These are phyloP conservation scores for Acropora yongei DNA, from an alignment of 64 coral and sea anemone genomes.

Conservation along the genomic window DNA sequence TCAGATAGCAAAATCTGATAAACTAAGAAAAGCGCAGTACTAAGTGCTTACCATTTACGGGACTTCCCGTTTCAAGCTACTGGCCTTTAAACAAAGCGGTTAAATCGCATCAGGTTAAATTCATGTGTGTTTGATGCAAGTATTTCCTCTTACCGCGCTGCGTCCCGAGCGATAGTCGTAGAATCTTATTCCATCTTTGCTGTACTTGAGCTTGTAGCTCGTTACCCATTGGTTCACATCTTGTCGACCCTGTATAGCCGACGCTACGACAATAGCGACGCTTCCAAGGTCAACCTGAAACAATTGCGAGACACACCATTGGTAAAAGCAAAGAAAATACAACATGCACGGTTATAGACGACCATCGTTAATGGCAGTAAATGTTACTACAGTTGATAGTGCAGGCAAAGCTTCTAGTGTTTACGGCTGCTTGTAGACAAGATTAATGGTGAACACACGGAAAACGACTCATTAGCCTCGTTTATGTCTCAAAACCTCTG, in stretches of 20 bases:
- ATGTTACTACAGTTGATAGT: too few relatives aligned
- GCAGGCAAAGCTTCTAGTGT: too few relatives aligned
- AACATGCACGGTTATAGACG: too few relatives aligned
- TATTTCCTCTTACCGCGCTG: constrained; percentile 1
- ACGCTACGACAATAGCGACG: constrained; percentile 24
- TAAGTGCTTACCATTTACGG: too few relatives aligned
- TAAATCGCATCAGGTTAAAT: not conserved
- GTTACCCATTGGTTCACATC: constrained; percentile 61
- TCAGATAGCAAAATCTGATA: too few relatives aligned
- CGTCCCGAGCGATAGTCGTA: constrained; percentile 29
- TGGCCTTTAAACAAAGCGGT: not conserved
- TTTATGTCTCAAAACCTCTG: too few relatives aligned
- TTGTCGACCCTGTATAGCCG: constrained; percentile 61
- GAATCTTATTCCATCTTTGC: constrained; percentile 22
- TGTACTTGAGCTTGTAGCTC: constrained; percentile 40
- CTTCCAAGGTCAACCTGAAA: constrained; percentile 54
- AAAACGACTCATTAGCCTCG: too few relatives aligned
- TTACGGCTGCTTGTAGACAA: too few relatives aligned
- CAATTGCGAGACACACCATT: not conserved
- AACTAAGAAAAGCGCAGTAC: too few relatives aligned
- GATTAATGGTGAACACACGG: too few relatives aligned
- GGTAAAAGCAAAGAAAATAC: not conserved
- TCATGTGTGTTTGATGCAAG: not conserved
- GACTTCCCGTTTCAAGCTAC: too few relatives aligned
- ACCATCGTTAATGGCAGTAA: too few relatives aligned